Conservation (phyloP, 2,797 vertebrate species). For the Zenarchopterus dispar region DNA sequence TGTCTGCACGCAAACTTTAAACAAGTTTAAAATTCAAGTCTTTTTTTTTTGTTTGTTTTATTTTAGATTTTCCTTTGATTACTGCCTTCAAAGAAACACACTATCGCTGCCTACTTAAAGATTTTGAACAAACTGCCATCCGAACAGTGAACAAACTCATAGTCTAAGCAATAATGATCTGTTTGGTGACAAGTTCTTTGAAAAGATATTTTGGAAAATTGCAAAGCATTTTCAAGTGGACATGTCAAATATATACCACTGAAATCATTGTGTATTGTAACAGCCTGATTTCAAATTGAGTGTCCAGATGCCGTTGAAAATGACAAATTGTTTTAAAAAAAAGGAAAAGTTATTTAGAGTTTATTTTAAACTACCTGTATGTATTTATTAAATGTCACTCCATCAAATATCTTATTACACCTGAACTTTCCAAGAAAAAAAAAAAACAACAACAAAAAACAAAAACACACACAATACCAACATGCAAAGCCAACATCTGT, state of each 20-base stretch:
- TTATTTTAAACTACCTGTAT: conserved; percentile 10
- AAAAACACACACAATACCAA: conserved; percentile 53
- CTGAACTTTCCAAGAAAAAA: conserved; percentile 34
- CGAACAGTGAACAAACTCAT: conserved; percentile 12
- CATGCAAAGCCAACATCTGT: conserved; percentile 81
- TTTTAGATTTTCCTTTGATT: conserved; percentile 2
- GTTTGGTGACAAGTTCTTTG: conserved; percentile 31
- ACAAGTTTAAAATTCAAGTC: conserved; percentile 5
- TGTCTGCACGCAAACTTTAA: too few relatives aligned
- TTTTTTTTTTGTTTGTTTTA: too few relatives aligned
- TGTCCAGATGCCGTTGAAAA: conserved; percentile 9
- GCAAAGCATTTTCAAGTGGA: conserved; percentile 22
- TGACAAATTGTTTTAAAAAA: not conserved
- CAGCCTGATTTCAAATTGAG: conserved; percentile 20
- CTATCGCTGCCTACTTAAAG: conserved; percentile 17
- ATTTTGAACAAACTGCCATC: conserved; percentile 27
- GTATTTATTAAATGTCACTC: conserved; percentile 6
- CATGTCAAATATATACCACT: conserved; percentile 21
- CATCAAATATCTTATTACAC: conserved; percentile 49
- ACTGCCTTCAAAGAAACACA: conserved; percentile 9
- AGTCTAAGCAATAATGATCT: conserved; percentile 37
- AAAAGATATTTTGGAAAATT: conserved; percentile 39
- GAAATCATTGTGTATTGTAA: conserved; percentile 22
- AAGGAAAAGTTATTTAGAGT: conserved; percentile 31
- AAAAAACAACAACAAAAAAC: not conserved